A percentile compares a stretch with the other conserved stretches of the same genome.
These are phyloP conservation scores for Montipora cactus DNA, from an alignment of 64 coral and sea anemone species.

Conservation along the genomic window DNA sequence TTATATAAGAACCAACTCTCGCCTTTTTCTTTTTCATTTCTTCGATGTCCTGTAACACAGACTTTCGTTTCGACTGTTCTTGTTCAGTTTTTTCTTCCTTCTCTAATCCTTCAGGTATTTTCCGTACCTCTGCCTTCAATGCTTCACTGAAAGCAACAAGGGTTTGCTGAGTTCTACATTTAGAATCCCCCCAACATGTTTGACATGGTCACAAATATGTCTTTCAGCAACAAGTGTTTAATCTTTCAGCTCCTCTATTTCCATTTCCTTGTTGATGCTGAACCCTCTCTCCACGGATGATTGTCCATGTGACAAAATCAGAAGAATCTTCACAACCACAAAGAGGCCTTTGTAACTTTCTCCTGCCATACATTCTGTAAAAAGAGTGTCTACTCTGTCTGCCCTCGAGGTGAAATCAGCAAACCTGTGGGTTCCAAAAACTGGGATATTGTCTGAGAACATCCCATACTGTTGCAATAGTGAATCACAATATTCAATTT, in stretches of 20 bases:
- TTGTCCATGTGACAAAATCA: slow-evolving; percentile 66
- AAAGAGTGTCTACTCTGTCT: slow-evolving; percentile 67
- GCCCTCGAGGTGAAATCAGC: slow-evolving; percentile 48
- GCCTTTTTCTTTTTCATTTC: background rate
- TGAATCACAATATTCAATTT: slow-evolving; percentile 45
- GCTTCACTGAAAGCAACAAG: too few relatives aligned
- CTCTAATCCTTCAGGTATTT: too few relatives aligned
- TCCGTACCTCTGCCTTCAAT: too few relatives aligned
- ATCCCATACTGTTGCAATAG: slow-evolving; percentile 61
- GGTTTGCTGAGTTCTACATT: too few relatives aligned
- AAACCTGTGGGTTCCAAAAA: slow-evolving; percentile 53
- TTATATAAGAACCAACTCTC: background rate
- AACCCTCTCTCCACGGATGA: slow-evolving; percentile 59
- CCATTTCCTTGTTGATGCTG: slow-evolving; percentile 66
- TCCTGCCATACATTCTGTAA: slow-evolving; percentile 54
- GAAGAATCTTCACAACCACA: slow-evolving; percentile 58
- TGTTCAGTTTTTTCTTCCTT: too few relatives aligned
- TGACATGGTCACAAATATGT: too few relatives aligned
- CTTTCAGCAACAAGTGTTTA: too few relatives aligned
- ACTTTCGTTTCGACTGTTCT: too few relatives aligned
- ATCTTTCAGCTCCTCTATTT: slow-evolving; percentile 63
- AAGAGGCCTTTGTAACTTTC: slow-evolving; percentile 59
- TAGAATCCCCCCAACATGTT: too few relatives aligned
- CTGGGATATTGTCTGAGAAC: slow-evolving; percentile 72
- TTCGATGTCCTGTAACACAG: too few relatives aligned